These are phyloP conservation scores for Drosophila fulvimacula DNA, from an alignment of 2,888 invertebrate species.

Conservation along the genomic window DNA sequence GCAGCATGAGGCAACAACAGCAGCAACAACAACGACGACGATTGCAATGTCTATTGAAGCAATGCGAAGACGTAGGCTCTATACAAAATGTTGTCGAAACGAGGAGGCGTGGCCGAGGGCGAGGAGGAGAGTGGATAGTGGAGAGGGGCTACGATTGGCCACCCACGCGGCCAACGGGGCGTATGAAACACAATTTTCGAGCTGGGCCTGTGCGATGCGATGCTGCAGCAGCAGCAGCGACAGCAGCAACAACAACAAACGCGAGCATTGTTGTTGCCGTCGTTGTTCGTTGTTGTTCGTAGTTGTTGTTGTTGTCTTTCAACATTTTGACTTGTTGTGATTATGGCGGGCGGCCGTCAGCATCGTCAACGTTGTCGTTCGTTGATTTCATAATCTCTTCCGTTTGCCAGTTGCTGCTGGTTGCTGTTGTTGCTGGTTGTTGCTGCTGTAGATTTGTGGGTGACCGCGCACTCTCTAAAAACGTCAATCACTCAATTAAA, in stretches of 20 bases:
- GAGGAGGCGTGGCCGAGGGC: not conserved
- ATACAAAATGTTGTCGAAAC: conserved; percentile 14
- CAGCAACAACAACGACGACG: conserved; percentile 5
- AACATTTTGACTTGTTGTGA: conserved; percentile 74
- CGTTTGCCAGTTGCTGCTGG: conserved; percentile 50
- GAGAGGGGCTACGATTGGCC: conserved; percentile 27
- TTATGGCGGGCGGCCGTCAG: conserved; percentile 58
- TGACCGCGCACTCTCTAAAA: conserved; percentile 82
- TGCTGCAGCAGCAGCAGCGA: conserved; percentile 13
- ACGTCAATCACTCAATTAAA: conserved; percentile 85
- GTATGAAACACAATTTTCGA: conserved; percentile 64
- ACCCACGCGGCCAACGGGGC: conserved; percentile 71
- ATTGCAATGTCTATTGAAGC: conserved; percentile 35
- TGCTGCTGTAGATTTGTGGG: conserved; percentile 72
- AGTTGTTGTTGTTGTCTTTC: conserved; percentile 56
- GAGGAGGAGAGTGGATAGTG: not conserved
- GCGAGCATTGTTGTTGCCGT: conserved; percentile 51
- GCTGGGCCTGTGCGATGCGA: conserved; percentile 33
- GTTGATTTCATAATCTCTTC: conserved; percentile 78
- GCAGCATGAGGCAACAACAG: conserved; percentile 54
- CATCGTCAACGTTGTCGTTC: conserved; percentile 51
- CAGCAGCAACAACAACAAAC: conserved; percentile 29
- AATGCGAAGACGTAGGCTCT: conserved; percentile 25
- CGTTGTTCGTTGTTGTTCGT: not conserved
- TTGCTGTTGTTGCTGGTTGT: conserved; percentile 32